Evolutionary conservation across 2,888 invertebrate species (phyloP).

Genomic region (Tetropium fuscum): DNA sequence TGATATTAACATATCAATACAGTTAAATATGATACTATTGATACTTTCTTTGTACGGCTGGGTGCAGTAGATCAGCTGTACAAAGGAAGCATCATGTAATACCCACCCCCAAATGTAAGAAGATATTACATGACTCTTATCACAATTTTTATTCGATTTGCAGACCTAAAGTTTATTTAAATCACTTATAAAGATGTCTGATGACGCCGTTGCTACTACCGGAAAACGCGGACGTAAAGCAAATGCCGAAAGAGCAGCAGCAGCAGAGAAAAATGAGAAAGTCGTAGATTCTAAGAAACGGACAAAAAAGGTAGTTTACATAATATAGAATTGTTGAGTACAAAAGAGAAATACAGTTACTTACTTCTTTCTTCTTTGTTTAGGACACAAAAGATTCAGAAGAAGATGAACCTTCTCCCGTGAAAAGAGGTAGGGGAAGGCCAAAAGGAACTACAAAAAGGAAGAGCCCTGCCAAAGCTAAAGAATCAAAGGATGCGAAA

Average conservation of each 20-base stretch:
- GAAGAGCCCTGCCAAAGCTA: conserved; percentile 63
- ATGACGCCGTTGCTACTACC: conserved; percentile 59
- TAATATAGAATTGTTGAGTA: no score
- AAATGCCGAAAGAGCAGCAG: conserved; percentile 50
- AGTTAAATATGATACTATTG: no score
- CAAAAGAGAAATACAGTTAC: neutral
- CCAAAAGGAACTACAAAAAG: conserved; percentile 70
- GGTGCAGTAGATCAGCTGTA: no score
- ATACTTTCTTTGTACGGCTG: no score
- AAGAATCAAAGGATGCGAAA: no score
- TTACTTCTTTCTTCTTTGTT: neutral
- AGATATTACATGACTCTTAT: no score
- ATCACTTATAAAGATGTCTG: conserved; percentile 57
- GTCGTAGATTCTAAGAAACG: conserved; percentile 50
- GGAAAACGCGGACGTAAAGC: conserved; percentile 67
- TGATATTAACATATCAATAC: no score
- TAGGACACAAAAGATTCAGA: conserved; percentile 45
- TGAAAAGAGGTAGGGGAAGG: conserved; percentile 69
- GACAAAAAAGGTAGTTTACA: conserved; percentile 52
- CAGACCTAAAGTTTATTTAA: neutral
- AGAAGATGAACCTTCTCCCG: conserved; percentile 60
- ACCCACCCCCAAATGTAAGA: no score
- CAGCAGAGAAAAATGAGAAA: conserved; percentile 50
- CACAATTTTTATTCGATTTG: conserved; percentile 12
- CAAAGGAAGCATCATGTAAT: no score